A percentile compares a stretch with the other conserved stretches of the same genome.
These are phyloP conservation scores for Hyposmocoma kahamanoa DNA, from an alignment of 1,140 invertebrate species.

Conservation along the genomic window DNA sequence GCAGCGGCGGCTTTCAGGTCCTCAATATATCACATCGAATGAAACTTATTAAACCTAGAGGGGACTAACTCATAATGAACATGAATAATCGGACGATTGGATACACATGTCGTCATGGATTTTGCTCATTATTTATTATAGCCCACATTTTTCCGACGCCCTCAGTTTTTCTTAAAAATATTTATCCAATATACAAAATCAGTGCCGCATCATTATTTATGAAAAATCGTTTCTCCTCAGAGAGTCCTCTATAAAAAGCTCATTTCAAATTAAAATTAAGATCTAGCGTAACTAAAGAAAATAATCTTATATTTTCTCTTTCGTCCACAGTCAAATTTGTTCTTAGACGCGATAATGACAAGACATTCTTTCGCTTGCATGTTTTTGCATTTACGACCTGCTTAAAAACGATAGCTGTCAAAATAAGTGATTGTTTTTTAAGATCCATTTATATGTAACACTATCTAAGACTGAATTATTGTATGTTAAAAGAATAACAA, in stretches of 20 bases:
- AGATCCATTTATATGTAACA: slow-evolving; percentile 61
- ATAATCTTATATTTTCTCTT: slow-evolving; percentile 45
- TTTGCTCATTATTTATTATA: slow-evolving; percentile 54
- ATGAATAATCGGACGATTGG: slow-evolving; percentile 60
- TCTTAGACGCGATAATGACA: slow-evolving; percentile 21
- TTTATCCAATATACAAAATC: slow-evolving; percentile 67
- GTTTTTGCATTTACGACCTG: slow-evolving; percentile 36
- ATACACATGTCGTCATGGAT: slow-evolving; percentile 56
- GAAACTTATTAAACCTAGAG: slow-evolving; percentile 36
- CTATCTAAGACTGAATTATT: slow-evolving; percentile 58
- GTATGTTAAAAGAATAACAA: slow-evolving; percentile 58
- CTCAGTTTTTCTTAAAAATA: slow-evolving; percentile 63
- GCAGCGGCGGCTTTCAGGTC: background rate
- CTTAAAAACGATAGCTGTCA: slow-evolving; percentile 46
- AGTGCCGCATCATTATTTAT: slow-evolving; percentile 69
- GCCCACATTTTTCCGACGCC: slow-evolving; percentile 51
- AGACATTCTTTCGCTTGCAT: slow-evolving; percentile 21
- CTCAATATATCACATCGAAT: slow-evolving; percentile 27
- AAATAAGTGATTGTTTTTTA: slow-evolving; percentile 70
- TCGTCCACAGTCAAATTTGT: slow-evolving; percentile 16
- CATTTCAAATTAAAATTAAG: slow-evolving; percentile 72
- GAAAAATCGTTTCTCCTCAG: slow-evolving; percentile 65
- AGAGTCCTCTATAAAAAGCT: slow-evolving; percentile 69
- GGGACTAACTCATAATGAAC: slow-evolving; percentile 44
- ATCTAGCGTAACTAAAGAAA: slow-evolving; percentile 66